Base-by-base conservation (phyloP, 1,140 invertebrate genomes). In the Orius insidiosus region DNA sequence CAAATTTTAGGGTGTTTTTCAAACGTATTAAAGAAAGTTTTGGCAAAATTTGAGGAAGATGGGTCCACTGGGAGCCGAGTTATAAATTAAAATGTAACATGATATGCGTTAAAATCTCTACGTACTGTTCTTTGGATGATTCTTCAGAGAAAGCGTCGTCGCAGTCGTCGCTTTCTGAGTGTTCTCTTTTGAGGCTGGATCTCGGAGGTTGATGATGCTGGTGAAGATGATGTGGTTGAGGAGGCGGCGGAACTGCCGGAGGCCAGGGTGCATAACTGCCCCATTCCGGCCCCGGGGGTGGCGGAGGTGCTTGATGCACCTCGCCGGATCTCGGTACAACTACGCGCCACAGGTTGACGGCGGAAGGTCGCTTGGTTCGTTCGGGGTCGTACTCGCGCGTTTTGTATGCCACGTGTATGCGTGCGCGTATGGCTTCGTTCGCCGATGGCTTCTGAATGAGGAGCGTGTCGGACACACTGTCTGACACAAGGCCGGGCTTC, bases 131-230 rank as follows among this genome's bases (percentile, higher is more conserved):
- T 58, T 85, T 85, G 53, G 78, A 78, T 49, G 80, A 83, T 55
- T 81, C 81, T 58, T 85, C 82, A 0, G 80, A 84, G 57, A 83
- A 85, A 3, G 77, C 75, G 56, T 85, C 81, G 54, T 85, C 81
- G 55, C 75, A 75, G 55, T 79, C 72, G 54, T 76, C 77, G 47
- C 79, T 83, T 51, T 84, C 81, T 24, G 78, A 81, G 53, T 80
- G 69, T 3, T 77, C 62, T 43, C 80, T 68, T 57, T 85, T 85
- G 16, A 67, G 14, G 40, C n/a, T n/a, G n/a, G 48, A 51, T 35
- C 36, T 42, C 34, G 41, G 44, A 18, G 49, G 46, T 19, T 44
- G 36, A 16, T 13, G 10, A 5, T 35, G 44, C 5, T 46, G 44
- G 16, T n/a, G 10, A 53, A 38, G 57, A 56, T 37, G 56, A 57